These are phyloP conservation scores for Nemapogon koenigi DNA, from an alignment of 2,888 invertebrate genomes.

Conservation along the genomic window DNA sequence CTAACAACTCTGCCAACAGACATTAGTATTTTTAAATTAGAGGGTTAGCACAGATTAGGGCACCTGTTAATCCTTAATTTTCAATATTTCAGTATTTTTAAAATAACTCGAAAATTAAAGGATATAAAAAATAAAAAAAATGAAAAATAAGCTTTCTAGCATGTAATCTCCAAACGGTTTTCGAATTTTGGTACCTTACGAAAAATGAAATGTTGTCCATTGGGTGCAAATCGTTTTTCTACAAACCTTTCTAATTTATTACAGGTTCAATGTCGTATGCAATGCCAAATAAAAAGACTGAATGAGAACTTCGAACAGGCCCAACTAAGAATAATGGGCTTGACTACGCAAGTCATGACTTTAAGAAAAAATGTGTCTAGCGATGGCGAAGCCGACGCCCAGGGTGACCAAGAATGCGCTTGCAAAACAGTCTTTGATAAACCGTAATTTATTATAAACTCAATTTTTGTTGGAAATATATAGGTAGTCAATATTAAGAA, in stretches of 20 bases:
- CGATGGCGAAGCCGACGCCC: slow-evolving; percentile 31
- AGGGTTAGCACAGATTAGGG: too few relatives aligned
- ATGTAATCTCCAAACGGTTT: too few relatives aligned
- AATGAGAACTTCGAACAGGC: slow-evolving; percentile 77
- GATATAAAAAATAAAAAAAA: too few relatives aligned
- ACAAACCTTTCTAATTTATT: slow-evolving; percentile 20
- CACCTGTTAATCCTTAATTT: too few relatives aligned
- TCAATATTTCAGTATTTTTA: too few relatives aligned
- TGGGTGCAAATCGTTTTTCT: neutral
- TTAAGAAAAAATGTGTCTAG: slow-evolving; percentile 54
- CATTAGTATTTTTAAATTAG: too few relatives aligned
- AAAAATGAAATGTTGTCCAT: neutral
- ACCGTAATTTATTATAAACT: slow-evolving; percentile 21
- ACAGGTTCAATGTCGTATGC: slow-evolving; percentile 71
- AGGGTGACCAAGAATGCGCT: slow-evolving; percentile 31
- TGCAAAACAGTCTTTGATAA: slow-evolving; percentile 44
- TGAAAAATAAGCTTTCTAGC: too few relatives aligned
- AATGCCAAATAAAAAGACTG: slow-evolving; percentile 71
- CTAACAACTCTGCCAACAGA: too few relatives aligned
- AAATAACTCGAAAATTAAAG: too few relatives aligned
- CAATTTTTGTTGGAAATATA: too few relatives aligned
- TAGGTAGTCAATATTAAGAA: too few relatives aligned
- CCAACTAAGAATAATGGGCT: slow-evolving; percentile 67
- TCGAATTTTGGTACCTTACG: too few relatives aligned
- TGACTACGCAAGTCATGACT: slow-evolving; percentile 71